Evolutionary conservation across 1,140 invertebrate genomes (phyloP).

Genomic region (Micrasema longulum): DNA sequence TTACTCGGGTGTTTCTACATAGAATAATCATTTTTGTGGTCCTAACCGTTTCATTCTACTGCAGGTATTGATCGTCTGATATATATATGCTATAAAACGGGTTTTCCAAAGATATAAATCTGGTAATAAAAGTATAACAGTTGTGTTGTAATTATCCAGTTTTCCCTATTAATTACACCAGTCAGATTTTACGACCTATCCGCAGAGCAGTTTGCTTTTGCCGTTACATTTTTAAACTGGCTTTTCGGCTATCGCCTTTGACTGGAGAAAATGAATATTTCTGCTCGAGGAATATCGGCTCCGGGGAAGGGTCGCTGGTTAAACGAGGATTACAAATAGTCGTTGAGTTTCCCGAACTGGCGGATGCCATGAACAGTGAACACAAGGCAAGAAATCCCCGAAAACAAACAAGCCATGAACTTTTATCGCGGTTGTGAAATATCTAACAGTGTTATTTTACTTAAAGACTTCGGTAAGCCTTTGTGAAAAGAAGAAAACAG

Average conservation of each 20-base stretch:
- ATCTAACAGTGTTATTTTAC: conserved; percentile 46
- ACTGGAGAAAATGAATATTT: conserved; percentile 2
- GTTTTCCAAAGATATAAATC: too few relatives aligned
- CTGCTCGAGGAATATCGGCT: conserved; percentile 17
- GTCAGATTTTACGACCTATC: too few relatives aligned
- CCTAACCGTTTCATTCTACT: too few relatives aligned
- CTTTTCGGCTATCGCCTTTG: conserved; percentile 5
- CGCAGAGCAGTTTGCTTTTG: too few relatives aligned
- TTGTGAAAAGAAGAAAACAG: conserved; percentile 34
- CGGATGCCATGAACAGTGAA: conserved; percentile 30
- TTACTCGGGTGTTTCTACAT: too few relatives aligned
- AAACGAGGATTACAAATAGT: conserved; percentile 25
- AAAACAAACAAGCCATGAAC: conserved; percentile 43
- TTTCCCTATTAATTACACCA: too few relatives aligned
- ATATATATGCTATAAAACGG: too few relatives aligned
- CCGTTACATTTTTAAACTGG: too few relatives aligned
- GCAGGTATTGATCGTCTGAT: too few relatives aligned
- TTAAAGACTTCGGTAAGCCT: conserved; percentile 41
- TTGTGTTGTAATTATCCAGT: too few relatives aligned
- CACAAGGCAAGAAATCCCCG: conserved; percentile 38
- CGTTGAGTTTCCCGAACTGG: conserved; percentile 1
- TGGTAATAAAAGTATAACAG: too few relatives aligned
- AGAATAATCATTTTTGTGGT: too few relatives aligned
- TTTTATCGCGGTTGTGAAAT: conserved; percentile 44
- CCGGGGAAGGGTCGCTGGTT: conserved; percentile 2